These are phyloP conservation scores for Euwallacea similis DNA, from an alignment of 1,140 invertebrate species.

Conservation along the genomic window DNA sequence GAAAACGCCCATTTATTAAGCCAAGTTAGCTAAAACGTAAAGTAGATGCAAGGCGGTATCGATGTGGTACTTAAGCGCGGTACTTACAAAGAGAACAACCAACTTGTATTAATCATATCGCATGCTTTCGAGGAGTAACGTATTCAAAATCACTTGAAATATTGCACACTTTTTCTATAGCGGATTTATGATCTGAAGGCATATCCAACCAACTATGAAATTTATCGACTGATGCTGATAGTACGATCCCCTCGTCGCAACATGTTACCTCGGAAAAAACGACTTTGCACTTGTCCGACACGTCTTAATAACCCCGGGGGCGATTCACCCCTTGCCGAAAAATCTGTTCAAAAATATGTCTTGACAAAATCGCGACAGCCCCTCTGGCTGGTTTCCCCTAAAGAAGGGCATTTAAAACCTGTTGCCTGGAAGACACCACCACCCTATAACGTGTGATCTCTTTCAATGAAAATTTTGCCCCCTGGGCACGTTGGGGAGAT, in stretches of 20 bases:
- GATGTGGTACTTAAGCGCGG: slow-evolving; percentile 36
- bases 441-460: slow-evolving; percentile 11
- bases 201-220: neutral
- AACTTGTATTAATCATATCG: slow-evolving; percentile 40
- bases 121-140: slow-evolving; percentile 36
- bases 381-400: slow-evolving; percentile 27
- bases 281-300: slow-evolving; percentile 23
- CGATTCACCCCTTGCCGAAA: slow-evolving; percentile 24
- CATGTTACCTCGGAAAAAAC: slow-evolving; percentile 17
- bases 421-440: slow-evolving; percentile 26
- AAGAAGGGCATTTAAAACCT: slow-evolving; percentile 36
- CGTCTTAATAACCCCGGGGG: slow-evolving; percentile 23
- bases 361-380: slow-evolving; percentile 32
- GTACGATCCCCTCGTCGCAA: slow-evolving; percentile 6
- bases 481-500: slow-evolving; percentile 6
- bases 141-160: slow-evolving; percentile 38
- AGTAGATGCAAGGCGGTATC: slow-evolving; percentile 39
- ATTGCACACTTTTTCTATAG: slow-evolving; percentile 36
- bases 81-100: slow-evolving; percentile 36
- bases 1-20: slow-evolving; percentile 35
- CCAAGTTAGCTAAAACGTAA: slow-evolving; percentile 37
- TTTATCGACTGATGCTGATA: slow-evolving; percentile 16
- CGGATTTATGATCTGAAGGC: neutral
- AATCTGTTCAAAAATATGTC: slow-evolving; percentile 34
- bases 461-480: slow-evolving; percentile 17